Evolutionary conservation across 2,888 invertebrate species (phyloP), one percentile per base, ranked within the genome.

Genomic region (Baronia brevicornis): DNA sequence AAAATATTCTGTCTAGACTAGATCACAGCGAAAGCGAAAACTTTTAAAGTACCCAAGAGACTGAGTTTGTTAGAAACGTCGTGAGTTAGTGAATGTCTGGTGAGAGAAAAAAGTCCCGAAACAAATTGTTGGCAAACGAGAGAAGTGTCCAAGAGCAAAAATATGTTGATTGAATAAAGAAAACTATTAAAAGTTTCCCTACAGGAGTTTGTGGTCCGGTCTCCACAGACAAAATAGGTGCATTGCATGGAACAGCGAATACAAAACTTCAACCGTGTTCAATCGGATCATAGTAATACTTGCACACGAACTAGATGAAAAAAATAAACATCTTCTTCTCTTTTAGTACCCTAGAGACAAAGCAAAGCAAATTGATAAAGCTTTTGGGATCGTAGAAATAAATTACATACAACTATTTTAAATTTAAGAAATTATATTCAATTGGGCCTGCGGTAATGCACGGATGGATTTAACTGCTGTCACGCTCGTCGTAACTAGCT

Each of bases 111-210:
- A 77, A 73, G 63, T 63, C 60, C 67, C 71, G 51, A 78, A 78
- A 78, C 78, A 77, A 79, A 74, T 79, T 77, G 77, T 78, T 75
- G 66, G 74, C 78, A 72, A 79, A 73, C 73, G 68, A 60, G 65
- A 65, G 66, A 77, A 78, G 77, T 79, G 79, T 77, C 79, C 70
- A 65, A 69, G 65, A 73, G 68, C 70, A 62, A 78, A 80, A 78
- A 79, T 79, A 80, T 80, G 80, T 79, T 82, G 80, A 82, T 82
- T 79, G 79, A 79, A 82, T 79, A 78, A 79, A 75, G 78, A 71
- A 82, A 80, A 78, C 79, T 78, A 78, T 79, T 82, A 80, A 79
- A 82, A 82, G 68, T 82, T 80, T 55, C 51, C 54, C 64, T 51
- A 24, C 12, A 60, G 37, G 61, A 66, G 63, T 68, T 72, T 70